Conservation (phyloP, 1,140 invertebrate species). For the Tachypleus tridentatus region DNA sequence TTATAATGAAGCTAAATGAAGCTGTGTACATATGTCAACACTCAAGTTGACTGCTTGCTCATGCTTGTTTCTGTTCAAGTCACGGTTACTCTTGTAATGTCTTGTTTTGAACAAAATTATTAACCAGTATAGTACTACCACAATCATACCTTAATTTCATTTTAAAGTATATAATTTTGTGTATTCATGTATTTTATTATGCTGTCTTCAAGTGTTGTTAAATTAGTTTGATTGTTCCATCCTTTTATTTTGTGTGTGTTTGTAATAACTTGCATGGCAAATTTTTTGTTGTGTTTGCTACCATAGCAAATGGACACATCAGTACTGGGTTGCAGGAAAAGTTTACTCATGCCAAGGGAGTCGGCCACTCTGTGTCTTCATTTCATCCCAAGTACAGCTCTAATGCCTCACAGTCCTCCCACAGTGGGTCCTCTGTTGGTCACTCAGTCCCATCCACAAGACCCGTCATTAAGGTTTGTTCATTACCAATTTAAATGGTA, state of each 20-base stretch:
- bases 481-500: slow-evolving; percentile 7
- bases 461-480: slow-evolving; percentile 79
- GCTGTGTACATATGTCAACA: too few relatives aligned
- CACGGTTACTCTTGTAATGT: too few relatives aligned
- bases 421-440: slow-evolving; percentile 37
- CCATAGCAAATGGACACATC: slow-evolving; percentile 92
- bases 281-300: slow-evolving; percentile 20
- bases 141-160: slow-evolving; percentile 13
- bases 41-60: too few relatives aligned
- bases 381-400: slow-evolving; percentile 47
- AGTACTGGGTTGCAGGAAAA: slow-evolving; percentile 97
- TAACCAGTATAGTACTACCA: not conserved
- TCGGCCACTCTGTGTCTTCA: slow-evolving; percentile 60
- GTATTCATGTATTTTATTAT: too few relatives aligned
- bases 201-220: slow-evolving; percentile 13
- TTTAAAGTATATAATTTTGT: too few relatives aligned
- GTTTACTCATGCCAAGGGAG: slow-evolving; percentile 94
- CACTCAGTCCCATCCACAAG: slow-evolving; percentile 46
- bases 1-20: too few relatives aligned
- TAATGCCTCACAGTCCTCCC: slow-evolving; percentile 49
- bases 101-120: too few relatives aligned
- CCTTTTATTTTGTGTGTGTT: slow-evolving; percentile 22
- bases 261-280: slow-evolving; percentile 16
- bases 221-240: slow-evolving; percentile 22
- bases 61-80: too few relatives aligned